Percentiles rank a stretch among this genome's conserved stretches.
These are phyloP conservation scores for Daptonema setosum DNA, from an alignment of 2,888 invertebrate genomes.

Conservation along the genomic window DNA sequence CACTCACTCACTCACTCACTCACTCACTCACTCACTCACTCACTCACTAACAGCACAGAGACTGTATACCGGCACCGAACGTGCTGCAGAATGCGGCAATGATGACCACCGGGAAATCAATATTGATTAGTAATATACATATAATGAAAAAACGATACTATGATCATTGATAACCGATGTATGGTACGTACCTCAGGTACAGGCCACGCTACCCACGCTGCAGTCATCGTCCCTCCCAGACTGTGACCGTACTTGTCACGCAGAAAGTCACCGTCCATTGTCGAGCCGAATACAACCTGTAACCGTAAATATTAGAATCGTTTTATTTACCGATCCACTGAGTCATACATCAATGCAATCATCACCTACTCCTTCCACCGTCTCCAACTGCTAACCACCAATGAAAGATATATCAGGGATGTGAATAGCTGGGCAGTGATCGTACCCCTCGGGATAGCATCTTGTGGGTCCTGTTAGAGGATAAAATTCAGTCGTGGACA, in stretches of 20 bases:
- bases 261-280: conserved; percentile 70
- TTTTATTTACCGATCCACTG: too few relatives aligned
- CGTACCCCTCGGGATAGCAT: conserved; percentile 86
- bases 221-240: conserved; percentile 74
- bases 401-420: conserved; percentile 65
- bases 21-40: too few relatives aligned
- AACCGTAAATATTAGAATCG: too few relatives aligned
- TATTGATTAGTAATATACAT: too few relatives aligned
- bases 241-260: conserved; percentile 94
- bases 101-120: conserved; percentile 79
- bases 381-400: too few relatives aligned
- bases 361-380: too few relatives aligned
- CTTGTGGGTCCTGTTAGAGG: conserved; percentile 76
- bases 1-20: too few relatives aligned
- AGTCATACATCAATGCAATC: too few relatives aligned
- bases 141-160: too few relatives aligned
- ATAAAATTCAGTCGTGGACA: conserved; percentile 41
- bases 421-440: conserved; percentile 84
- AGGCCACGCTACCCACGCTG: conserved; percentile 91
- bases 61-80: conserved; percentile 81
- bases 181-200: too few relatives aligned
- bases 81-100: conserved; percentile 88
- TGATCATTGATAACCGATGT: too few relatives aligned
- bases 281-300: conserved; percentile 51
- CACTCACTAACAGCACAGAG: conserved; percentile 40